Evolutionary conservation across 1,140 invertebrate genomes (phyloP).

Genomic region (Pollicipes pollicipes): DNA sequence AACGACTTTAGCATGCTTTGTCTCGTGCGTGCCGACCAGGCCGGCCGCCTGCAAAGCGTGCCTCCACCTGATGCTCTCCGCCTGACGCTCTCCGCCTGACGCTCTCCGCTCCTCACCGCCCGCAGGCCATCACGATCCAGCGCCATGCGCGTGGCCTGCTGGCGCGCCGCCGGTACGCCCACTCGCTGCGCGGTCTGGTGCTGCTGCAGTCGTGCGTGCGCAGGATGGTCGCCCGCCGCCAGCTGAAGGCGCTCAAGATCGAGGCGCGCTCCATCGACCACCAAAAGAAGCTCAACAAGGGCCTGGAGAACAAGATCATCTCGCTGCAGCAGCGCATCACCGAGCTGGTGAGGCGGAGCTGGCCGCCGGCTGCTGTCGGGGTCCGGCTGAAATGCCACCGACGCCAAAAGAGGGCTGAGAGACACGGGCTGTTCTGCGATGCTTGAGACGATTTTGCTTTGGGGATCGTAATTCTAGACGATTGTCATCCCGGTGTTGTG

Average conservation of each 20-base stretch:
- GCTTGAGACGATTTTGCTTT: too few species aligned
- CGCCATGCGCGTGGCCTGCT: constrained; percentile 55
- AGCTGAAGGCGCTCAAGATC: constrained; percentile 65
- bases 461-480: too few species aligned
- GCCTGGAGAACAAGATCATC: constrained; percentile 96
- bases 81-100: neutral
- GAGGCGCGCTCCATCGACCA: constrained; percentile 88
- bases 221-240: constrained; percentile 54
- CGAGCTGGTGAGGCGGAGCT: constrained; percentile 43
- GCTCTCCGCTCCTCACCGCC: neutral
- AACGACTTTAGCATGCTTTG: too few species aligned
- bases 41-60: too few species aligned
- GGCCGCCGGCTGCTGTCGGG: too few species aligned
- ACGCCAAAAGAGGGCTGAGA: too few species aligned
- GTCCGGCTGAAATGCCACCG: too few species aligned
- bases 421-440: too few species aligned
- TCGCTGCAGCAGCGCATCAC: constrained; percentile 81
- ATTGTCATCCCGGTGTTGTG: too few species aligned
- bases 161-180: constrained; percentile 45
- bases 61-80: too few species aligned
- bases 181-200: constrained; percentile 47
- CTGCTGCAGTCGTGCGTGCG: constrained; percentile 60
- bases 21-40: too few species aligned
- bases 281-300: constrained; percentile 86
- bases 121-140: constrained; percentile 55